Percentiles rank a stretch among this genome's conserved stretches.
These are phyloP conservation scores for Nanorana parkeri DNA, from an alignment of 2,113 vertebrate species.

Conservation along the genomic window DNA sequence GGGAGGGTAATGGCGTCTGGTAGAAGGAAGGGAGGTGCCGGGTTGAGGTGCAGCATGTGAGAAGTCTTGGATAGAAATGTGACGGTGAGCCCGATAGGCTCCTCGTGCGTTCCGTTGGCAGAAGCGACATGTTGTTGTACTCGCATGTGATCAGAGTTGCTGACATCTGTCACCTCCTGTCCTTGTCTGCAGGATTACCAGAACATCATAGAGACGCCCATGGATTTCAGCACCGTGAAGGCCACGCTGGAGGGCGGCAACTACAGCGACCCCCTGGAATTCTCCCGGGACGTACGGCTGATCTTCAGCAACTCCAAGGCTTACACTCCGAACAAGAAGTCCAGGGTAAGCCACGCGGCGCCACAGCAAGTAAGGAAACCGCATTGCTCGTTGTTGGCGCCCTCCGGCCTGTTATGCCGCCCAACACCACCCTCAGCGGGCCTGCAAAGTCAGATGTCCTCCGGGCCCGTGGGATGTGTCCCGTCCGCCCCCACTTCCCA, in stretches of 20 bases:
- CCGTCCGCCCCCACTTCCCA: no score
- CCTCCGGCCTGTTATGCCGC: background rate
- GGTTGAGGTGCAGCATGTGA: background rate
- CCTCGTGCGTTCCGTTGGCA: no score
- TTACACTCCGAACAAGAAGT: constrained; percentile 98
- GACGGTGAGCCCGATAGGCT: no score
- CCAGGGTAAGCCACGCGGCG: constrained; percentile 78
- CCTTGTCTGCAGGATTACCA: constrained; percentile 81
- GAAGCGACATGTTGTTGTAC: no score
- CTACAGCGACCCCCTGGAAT: constrained; percentile 93
- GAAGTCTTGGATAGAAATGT: no score
- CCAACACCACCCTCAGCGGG: no score
- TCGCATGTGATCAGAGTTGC: no score
- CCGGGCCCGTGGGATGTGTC: no score
- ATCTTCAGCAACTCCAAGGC: constrained; percentile 98
- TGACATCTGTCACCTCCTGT: background rate
- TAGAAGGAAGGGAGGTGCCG: no score
- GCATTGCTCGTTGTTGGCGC: background rate
- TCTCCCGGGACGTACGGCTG: constrained; percentile 91
- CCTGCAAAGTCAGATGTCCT: no score
- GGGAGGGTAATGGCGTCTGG: no score
- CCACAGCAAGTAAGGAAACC: no score
- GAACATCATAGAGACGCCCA: constrained; percentile 90
- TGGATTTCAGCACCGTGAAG: constrained; percentile 94
- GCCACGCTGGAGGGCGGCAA: constrained; percentile 88